phyloP scores from a whole-genome alignment of 2,797 vertebrate species.

The Scarus forsteni region DNA sequence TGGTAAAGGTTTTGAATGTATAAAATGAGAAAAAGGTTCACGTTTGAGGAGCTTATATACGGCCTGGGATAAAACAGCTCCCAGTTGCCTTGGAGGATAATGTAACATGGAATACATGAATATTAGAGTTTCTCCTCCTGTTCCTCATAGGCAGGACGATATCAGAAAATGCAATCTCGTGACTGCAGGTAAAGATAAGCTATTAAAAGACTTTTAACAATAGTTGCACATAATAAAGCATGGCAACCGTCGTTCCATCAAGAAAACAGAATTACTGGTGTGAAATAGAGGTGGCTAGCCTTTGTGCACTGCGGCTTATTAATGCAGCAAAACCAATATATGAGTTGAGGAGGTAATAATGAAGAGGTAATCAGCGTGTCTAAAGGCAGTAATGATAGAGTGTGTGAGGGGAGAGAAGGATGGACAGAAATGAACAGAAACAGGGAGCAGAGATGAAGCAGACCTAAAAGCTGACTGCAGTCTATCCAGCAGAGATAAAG shows the following conservation, averaged over 20 bases:
- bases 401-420: neutral
- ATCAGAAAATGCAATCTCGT: slow-evolving; percentile 17
- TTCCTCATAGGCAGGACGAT: neutral
- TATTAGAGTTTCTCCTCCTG: slow-evolving; percentile 19
- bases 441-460: slow-evolving; percentile 9
- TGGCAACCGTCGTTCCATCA: slow-evolving; percentile 8
- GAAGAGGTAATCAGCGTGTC: slow-evolving; percentile 39
- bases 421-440: slow-evolving; percentile 20
- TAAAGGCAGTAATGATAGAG: slow-evolving; percentile 24
- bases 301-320: slow-evolving; percentile 10
- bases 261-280: slow-evolving; percentile 8
- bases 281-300: slow-evolving; percentile 34
- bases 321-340: slow-evolving; percentile 37
- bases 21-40: slow-evolving; percentile 7
- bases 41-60: neutral
- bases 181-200: neutral
- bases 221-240: slow-evolving; percentile 15
- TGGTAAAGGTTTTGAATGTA: slow-evolving; percentile 27
- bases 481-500: slow-evolving; percentile 45
- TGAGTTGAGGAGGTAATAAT: slow-evolving; percentile 18
- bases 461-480: slow-evolving; percentile 32
- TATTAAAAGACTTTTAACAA: slow-evolving; percentile 25
- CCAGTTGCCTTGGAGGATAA: neutral
- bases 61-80: slow-evolving; percentile 10
- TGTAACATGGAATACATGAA: slow-evolving; percentile 8